These are phyloP conservation scores for Wiebesia pumilae DNA, from an alignment of 1,140 invertebrate genomes.

Conservation along the genomic window DNA sequence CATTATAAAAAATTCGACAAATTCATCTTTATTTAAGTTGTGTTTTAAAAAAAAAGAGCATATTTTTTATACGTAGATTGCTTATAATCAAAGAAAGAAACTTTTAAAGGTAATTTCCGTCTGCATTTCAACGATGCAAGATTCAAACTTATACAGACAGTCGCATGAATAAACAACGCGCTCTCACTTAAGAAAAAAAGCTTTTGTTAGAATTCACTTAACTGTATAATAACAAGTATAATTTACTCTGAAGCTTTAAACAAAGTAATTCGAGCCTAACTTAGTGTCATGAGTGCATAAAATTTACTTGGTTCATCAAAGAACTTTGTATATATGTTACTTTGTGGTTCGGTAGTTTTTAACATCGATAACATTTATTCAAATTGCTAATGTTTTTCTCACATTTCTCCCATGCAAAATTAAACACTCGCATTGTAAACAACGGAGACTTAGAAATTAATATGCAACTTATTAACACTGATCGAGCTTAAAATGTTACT, in stretches of 20 bases:
- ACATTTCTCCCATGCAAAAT: no score
- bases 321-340: background rate
- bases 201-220: background rate
- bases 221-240: background rate
- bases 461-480: no score
- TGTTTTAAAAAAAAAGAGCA: no score
- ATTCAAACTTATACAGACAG: background rate
- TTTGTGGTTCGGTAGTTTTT: background rate
- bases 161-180: background rate
- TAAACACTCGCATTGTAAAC: no score
- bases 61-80: no score
- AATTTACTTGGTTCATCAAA: background rate
- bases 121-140: background rate
- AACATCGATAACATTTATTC: background rate
- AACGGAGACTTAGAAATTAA: no score
- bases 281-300: background rate
- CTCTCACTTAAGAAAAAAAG: background rate
- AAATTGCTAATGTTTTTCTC: background rate
- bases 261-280: background rate
- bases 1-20: no score
- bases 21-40: no score
- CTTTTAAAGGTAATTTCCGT: no score
- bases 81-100: no score
- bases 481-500: no score
- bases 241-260: background rate